Percentiles rank a stretch among this genome's conserved stretches.
These are phyloP conservation scores for Climacteris rufus DNA, from an alignment of 2,113 vertebrate genomes.

Conservation along the genomic window DNA sequence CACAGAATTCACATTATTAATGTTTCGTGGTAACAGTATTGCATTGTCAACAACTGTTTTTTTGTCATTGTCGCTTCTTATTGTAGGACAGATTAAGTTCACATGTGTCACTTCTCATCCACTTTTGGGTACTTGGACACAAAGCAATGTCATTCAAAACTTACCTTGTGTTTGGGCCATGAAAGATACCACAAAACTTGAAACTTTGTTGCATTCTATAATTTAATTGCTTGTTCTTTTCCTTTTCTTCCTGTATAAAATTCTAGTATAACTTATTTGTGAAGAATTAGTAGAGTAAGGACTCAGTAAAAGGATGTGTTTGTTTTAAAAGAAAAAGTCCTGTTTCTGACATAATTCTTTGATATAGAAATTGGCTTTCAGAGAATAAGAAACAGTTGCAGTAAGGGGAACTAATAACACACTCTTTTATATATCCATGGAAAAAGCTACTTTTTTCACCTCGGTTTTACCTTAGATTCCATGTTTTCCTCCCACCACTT, in stretches of 20 bases:
- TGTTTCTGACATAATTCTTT: background rate
- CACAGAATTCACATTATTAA: background rate
- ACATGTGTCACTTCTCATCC: background rate
- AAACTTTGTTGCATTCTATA: background rate
- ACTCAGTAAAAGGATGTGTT: background rate
- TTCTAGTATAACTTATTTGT: background rate
- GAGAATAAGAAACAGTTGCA: background rate
- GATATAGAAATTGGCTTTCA: background rate
- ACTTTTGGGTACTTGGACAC: background rate
- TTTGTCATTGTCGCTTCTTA: background rate
- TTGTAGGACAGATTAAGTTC: accelerated
- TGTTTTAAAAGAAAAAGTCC: background rate
- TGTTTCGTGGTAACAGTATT: background rate
- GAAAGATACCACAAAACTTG: background rate
- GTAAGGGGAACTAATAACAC: background rate
- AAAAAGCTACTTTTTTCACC: background rate
- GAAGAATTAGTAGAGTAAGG: background rate
- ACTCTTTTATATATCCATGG: background rate
- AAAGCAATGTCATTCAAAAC: background rate
- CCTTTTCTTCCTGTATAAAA: background rate
- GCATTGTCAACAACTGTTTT: background rate
- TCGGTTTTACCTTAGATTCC: background rate
- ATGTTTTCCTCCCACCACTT: background rate
- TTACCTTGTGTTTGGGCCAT: background rate
- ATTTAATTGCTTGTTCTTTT: background rate